Evolutionary conservation across 2,888 invertebrate genomes (phyloP), one percentile per base, ranked within the genome.

Genomic region (Mechanitis mazaeus): DNA sequence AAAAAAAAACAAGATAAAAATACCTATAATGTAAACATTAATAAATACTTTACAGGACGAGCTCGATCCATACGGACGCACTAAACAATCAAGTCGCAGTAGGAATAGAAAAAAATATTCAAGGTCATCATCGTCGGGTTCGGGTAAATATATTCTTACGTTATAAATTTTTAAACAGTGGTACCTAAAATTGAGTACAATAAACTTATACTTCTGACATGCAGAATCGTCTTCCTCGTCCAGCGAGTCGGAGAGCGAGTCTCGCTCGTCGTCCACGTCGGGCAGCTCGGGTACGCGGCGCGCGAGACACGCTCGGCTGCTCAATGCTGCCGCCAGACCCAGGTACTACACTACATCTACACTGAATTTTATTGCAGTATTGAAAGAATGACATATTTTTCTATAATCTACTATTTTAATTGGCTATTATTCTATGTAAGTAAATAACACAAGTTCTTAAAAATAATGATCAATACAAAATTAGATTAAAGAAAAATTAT

Each of bases 221-320:
- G 6, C 71, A 91, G 91, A 91, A 67, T 85, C 91, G 1, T 88
- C 90, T 11, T 77, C 90, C 4, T 83, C 90, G 42, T 88, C 91
- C 1, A 89, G 87, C 64, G 90, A 87, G 64, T 90, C 91, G 0
- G 91, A 91, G 72, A 90, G 90, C 73, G 91, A 89, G 65, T 85
- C 90, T 0, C 90, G 80, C 20, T 85, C 90, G 58, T 89, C 90
- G 11, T 88, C 90, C 2, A 83, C 90, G 1, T 88, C 90, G 53
- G 87, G 88, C 64, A 90, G 88, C 64, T 90, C 90, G 20, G 86
- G 85, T 1, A 83, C 88, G 33, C 75, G 87, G 1, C 84, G 90
- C 7, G 89, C 88, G 3, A 66, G 90, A 0, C 87, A 88, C 69
- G 88, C 88, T 56, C 70, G 88, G 2, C 76, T 89, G 0, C 78